Conservation (phyloP, 1,140 invertebrate genomes). For the Philopotamus ludificatus region DNA sequence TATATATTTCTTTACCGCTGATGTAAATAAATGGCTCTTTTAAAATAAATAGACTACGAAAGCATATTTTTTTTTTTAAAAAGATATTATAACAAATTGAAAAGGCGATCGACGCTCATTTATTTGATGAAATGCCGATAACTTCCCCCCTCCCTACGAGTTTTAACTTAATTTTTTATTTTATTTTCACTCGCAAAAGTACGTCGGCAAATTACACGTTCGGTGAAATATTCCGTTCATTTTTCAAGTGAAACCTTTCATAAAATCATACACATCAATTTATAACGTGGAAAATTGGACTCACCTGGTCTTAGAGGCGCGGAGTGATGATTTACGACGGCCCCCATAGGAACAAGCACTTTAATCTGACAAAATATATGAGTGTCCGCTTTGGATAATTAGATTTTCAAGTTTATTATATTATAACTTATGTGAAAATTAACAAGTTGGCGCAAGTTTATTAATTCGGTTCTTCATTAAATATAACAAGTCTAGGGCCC, state of each 20-base stretch:
- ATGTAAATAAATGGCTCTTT: too few relatives aligned
- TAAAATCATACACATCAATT: neutral
- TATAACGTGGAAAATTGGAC: slow-evolving; percentile 18
- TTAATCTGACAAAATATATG: neutral
- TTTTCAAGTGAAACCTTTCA: neutral
- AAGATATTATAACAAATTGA: too few relatives aligned
- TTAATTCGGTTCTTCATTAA: neutral
- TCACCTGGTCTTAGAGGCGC: neutral
- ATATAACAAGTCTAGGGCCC: neutral
- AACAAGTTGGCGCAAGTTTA: neutral
- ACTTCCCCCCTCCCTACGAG: too few relatives aligned
- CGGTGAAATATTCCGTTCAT: neutral
- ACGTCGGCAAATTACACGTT: neutral
- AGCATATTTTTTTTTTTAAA: too few relatives aligned
- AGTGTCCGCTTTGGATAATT: neutral
- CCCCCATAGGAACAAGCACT: slow-evolving; percentile 9
- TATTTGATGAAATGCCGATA: too few relatives aligned
- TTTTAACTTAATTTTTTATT: neutral
- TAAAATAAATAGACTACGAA: too few relatives aligned
- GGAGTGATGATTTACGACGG: slow-evolving; percentile 14
- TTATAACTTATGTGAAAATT: neutral
- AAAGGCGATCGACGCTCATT: neutral
- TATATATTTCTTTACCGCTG: too few relatives aligned
- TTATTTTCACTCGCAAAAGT: neutral
- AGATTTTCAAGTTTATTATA: neutral